These are phyloP conservation scores for Dryococelus australis DNA, from an alignment of 2,888 invertebrate species.

Conservation along the genomic window DNA sequence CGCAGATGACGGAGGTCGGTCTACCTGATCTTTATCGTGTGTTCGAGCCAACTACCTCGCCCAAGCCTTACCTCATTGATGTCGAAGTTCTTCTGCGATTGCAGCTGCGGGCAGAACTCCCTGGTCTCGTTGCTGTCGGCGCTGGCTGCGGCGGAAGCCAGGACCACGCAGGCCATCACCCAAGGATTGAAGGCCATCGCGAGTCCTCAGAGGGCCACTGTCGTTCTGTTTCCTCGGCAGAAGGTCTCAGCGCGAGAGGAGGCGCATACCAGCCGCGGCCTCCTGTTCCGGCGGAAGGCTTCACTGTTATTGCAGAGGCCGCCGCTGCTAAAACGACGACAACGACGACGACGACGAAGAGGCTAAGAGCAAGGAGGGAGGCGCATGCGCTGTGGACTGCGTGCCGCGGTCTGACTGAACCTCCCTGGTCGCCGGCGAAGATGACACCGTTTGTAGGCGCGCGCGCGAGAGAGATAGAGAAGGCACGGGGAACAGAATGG, in stretches of 20 bases:
- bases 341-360: too few species aligned
- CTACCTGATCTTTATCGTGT: too few species aligned
- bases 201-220: neutral
- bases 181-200: neutral
- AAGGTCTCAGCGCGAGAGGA: neutral
- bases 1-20: too few species aligned
- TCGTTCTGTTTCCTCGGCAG: neutral
- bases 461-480: neutral
- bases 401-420: neutral
- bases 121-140: constrained; percentile 2
- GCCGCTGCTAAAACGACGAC: too few species aligned
- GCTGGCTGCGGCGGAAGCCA: neutral
- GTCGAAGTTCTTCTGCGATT: constrained; percentile 49
- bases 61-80: constrained; percentile 52
- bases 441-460: neutral
- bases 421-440: neutral
- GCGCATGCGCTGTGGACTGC: too few species aligned
- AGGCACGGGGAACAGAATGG: neutral
- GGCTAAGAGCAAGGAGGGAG: too few species aligned
- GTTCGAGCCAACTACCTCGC: too few species aligned
- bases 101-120: constrained; percentile 46
- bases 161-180: neutral
- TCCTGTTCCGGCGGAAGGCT: too few species aligned
- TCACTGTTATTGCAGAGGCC: too few species aligned
- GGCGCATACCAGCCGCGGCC: neutral